Conservation (phyloP, 2,113 vertebrate genomes). For the Coturnix japonica region DNA sequence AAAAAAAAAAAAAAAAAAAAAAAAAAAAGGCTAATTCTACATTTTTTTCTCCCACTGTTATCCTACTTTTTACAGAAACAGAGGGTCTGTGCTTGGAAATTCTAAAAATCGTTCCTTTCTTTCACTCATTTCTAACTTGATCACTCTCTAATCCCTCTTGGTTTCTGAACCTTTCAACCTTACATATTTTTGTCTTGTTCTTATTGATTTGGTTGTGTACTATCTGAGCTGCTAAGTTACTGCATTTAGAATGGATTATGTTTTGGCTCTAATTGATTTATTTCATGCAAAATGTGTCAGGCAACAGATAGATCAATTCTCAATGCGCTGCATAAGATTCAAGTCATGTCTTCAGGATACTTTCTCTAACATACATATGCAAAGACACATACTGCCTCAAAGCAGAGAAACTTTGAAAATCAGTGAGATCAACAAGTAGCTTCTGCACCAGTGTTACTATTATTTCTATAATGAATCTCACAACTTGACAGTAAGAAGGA, state of each 20-base stretch:
- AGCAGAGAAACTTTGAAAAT: neutral
- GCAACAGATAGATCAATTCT: slow-evolving; percentile 19
- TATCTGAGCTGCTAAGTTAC: slow-evolving; percentile 1
- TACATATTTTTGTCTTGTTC: slow-evolving; percentile 36
- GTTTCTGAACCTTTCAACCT: slow-evolving; percentile 14
- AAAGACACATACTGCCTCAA: neutral
- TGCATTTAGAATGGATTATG: slow-evolving; percentile 39
- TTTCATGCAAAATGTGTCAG: slow-evolving; percentile 8
- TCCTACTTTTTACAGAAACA: neutral
- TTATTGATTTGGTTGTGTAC: slow-evolving; percentile 25
- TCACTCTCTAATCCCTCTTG: neutral
- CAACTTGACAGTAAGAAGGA: neutral
- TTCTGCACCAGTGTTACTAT: neutral
- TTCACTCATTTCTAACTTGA: neutral
- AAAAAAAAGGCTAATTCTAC: neutral
- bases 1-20: neutral
- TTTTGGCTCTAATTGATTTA: slow-evolving; percentile 29
- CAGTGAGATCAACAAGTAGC: neutral
- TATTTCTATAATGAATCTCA: neutral
- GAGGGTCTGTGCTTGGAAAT: neutral
- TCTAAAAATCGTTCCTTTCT: neutral
- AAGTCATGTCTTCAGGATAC: neutral
- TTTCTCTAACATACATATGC: neutral
- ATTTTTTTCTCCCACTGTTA: neutral
- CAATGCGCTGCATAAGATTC: neutral